Percentiles rank a stretch among this genome's conserved stretches.
phyloP scores from a whole-genome alignment of 2,797 vertebrate genomes.

The Zenarchopterus dispar region DNA sequence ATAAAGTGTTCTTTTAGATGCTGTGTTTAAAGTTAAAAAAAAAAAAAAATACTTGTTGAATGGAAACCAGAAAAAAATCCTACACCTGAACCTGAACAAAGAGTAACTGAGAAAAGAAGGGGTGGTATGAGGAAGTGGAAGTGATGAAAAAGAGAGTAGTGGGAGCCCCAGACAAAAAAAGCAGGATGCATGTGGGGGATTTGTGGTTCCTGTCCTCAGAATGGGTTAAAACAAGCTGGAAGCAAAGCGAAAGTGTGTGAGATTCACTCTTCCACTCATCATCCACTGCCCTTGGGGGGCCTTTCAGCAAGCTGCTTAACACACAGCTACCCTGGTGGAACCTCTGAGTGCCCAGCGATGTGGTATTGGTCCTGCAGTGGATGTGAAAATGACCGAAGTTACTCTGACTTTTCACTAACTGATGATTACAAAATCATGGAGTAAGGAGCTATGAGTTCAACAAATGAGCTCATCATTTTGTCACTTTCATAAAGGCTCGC shows the following conservation, averaged over 20 bases:
- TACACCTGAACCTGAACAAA: constrained; percentile 17
- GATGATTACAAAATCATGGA: constrained; percentile 4
- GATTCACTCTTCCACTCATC: constrained; percentile 47
- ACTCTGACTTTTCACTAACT: constrained; percentile 16
- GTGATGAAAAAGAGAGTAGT: constrained; percentile 12
- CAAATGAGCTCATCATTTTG: neutral
- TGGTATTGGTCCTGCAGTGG: constrained; percentile 15
- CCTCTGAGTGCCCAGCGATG: constrained; percentile 23
- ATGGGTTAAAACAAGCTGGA: constrained; percentile 26
- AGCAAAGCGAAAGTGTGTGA: constrained; percentile 29
- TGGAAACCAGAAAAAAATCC: constrained; percentile 26
- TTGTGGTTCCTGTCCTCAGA: constrained; percentile 39
- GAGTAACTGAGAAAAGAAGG: constrained; percentile 23
- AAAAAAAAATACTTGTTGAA: constrained; percentile 41
- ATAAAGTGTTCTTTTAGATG: constrained; percentile 65
- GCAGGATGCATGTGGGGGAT: constrained; percentile 40
- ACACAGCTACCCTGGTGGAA: constrained; percentile 38
- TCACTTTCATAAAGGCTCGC: neutral
- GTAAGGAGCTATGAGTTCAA: too few species aligned
- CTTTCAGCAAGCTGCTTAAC: constrained; percentile 61
- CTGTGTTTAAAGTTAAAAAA: constrained; percentile 34
- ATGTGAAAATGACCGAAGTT: constrained; percentile 21
- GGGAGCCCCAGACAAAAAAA: constrained; percentile 50
- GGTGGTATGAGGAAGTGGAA: constrained; percentile 2
- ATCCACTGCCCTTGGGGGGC: constrained; percentile 60